Conservation (phyloP, 1,140 invertebrate genomes). For the Penaeus indicus region DNA sequence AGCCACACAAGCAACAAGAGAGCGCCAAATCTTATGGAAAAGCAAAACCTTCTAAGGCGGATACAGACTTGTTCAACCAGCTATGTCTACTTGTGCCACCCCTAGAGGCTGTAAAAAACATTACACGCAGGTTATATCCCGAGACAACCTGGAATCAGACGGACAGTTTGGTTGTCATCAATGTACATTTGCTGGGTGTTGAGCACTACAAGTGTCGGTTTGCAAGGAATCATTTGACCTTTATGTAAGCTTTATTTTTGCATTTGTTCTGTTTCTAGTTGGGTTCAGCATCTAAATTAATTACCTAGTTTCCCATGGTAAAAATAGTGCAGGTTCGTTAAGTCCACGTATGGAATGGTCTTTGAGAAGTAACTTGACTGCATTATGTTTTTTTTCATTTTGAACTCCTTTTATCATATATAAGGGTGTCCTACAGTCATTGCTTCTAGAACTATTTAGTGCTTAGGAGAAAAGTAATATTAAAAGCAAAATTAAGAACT, state of each 20-base stretch:
- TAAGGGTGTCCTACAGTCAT: too few relatives aligned
- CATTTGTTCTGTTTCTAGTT: not conserved
- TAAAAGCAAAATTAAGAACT: too few relatives aligned
- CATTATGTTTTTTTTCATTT: too few relatives aligned
- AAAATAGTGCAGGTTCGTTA: too few relatives aligned
- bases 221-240: not conserved
- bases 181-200: not conserved
- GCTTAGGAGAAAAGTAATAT: too few relatives aligned
- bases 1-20: not conserved
- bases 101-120: not conserved
- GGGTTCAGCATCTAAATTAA: too few relatives aligned
- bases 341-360: too few relatives aligned
- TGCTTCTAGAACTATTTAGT: too few relatives aligned
- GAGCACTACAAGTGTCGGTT: not conserved
- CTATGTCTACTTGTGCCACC: not conserved
- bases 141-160: slow-evolving; percentile 29
- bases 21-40: not conserved
- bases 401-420: too few relatives aligned
- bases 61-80: not conserved
- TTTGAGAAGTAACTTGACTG: too few relatives aligned
- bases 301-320: too few relatives aligned
- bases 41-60: not conserved
- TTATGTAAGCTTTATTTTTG: slow-evolving; percentile 24
- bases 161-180: not conserved
- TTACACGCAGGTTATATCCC: slow-evolving; percentile 5